These are phyloP conservation scores for Borostomias antarcticus DNA, from an alignment of 2,797 vertebrate genomes.

Conservation along the genomic window DNA sequence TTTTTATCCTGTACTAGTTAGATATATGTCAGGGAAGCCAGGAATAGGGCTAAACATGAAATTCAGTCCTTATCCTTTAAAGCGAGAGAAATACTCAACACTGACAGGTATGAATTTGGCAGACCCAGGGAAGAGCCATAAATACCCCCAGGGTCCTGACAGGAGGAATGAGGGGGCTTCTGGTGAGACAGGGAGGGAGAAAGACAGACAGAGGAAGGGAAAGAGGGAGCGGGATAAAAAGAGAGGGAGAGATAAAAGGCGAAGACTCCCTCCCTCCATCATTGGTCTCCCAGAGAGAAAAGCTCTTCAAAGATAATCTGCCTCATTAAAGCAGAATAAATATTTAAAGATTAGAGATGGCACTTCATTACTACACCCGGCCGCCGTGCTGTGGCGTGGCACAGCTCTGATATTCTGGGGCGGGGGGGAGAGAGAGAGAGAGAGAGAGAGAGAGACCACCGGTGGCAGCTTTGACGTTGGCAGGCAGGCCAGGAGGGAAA, in stretches of 20 bases:
- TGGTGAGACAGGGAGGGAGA: neutral
- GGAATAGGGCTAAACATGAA: no score
- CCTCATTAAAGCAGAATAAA: constrained; percentile 54
- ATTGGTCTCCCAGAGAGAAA: constrained; percentile 27
- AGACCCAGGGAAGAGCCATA: neutral
- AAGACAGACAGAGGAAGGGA: neutral
- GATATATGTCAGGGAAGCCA: no score
- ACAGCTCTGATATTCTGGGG: neutral
- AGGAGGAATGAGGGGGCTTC: neutral
- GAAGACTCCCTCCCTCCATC: neutral
- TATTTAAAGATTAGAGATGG: constrained; percentile 55
- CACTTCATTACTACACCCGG: constrained; percentile 43
- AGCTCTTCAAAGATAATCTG: constrained; percentile 37
- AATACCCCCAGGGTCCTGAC: neutral
- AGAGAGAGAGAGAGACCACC: neutral
- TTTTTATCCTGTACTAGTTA: no score
- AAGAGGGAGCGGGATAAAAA: neutral
- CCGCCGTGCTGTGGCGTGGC: constrained; percentile 2
- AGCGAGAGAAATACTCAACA: neutral
- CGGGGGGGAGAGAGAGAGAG: neutral
- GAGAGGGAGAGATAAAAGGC: neutral
- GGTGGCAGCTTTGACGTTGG: constrained; percentile 11
- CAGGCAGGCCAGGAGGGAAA: no score
- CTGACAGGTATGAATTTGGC: neutral
- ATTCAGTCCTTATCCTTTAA: no score